Base-by-base conservation (phyloP, 2,113 vertebrate genomes). In the Chaetops frenatus region DNA sequence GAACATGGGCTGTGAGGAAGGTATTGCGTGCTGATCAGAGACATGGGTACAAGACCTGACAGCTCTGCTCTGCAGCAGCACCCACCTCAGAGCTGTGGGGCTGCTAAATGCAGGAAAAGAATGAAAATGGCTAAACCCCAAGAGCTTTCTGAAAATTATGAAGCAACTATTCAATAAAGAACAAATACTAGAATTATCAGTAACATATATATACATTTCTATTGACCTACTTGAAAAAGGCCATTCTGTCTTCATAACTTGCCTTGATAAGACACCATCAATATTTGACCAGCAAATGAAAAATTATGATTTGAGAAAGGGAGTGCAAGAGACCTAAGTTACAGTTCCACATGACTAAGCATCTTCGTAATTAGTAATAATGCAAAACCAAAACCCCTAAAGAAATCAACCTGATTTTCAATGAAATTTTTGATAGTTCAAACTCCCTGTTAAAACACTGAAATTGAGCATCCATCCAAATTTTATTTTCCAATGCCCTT, bases 391-490 rank as follows among this genome's bases (percentile, higher is more conserved):
- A 36, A 58, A 24, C 1, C 1, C 11, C 1, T 31, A 61, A 67
- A 45, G 11, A 44, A 66, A 13, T 0, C 65, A 36, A 36, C 3
- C 3, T 0, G 0, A 56, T 35, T 58, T 18, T 18, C 15, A 76
- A 61, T 11, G 33, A 54, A 50, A 28, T 20, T 62, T 56, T 57
- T 77, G 9, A 48, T 57, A 3, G 1, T 36, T 80, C 57, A 53
- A 53, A 45, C 5, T 48, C 23, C 25, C 6, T 67, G 25, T 27
- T 58, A 85, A 79, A 50, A 47, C 19, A 28, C 6, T 16, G 9
- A 51, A 51, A 86, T 28, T 11, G 11, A 92, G 8, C 33, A 77
- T 44, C 23, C 19, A 23, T 20, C 28, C 35, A 47, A 53, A 51
- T 56, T 54, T 45, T 33, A 17, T 66, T 83, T 88, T 78, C 29